phyloP scores from a whole-genome alignment of 1,140 invertebrate species.

The Colletes gigas region DNA sequence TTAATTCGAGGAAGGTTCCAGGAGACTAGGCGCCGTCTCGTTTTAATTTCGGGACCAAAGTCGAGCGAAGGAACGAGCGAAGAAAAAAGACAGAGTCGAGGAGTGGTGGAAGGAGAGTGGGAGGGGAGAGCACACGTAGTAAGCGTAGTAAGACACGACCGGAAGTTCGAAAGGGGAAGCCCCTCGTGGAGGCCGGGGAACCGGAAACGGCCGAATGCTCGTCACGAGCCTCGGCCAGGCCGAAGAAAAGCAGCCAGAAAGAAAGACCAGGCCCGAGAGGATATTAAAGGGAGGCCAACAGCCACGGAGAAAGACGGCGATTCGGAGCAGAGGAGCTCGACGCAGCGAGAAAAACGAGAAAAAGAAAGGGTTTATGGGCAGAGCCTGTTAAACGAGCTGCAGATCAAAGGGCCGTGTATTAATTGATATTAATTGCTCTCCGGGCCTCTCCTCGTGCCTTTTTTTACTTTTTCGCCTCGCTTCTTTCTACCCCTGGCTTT shows the following conservation, averaged over 20 bases:
- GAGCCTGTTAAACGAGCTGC: slow-evolving; percentile 37
- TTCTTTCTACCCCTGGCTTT: not conserved
- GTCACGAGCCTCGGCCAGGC: slow-evolving; percentile 57
- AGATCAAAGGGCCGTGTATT: slow-evolving; percentile 43
- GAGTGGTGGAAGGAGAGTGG: slow-evolving; percentile 48
- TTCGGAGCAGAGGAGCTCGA: slow-evolving; percentile 10
- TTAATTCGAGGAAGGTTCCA: not conserved
- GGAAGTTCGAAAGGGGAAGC: slow-evolving; percentile 73
- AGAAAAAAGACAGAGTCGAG: slow-evolving; percentile 15
- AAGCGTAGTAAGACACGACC: slow-evolving; percentile 74
- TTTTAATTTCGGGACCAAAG: slow-evolving; percentile 33
- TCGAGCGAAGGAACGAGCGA: not conserved
- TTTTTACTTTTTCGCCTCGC: not conserved
- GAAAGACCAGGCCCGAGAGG: slow-evolving; percentile 16
- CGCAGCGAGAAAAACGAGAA: slow-evolving; percentile 40
- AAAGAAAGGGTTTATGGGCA: slow-evolving; percentile 21
- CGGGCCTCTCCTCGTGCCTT: not conserved
- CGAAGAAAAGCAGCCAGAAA: slow-evolving; percentile 44
- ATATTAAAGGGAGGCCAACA: not conserved
- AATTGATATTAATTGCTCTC: slow-evolving; percentile 50
- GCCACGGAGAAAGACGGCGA: slow-evolving; percentile 8
- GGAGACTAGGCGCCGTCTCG: slow-evolving; percentile 14
- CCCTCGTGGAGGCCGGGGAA: slow-evolving; percentile 54
- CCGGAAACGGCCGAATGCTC: slow-evolving; percentile 72
- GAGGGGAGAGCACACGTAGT: slow-evolving; percentile 55